Base-by-base conservation (phyloP, 2,888 invertebrate genomes). In the Parelbella ahira region DNA sequence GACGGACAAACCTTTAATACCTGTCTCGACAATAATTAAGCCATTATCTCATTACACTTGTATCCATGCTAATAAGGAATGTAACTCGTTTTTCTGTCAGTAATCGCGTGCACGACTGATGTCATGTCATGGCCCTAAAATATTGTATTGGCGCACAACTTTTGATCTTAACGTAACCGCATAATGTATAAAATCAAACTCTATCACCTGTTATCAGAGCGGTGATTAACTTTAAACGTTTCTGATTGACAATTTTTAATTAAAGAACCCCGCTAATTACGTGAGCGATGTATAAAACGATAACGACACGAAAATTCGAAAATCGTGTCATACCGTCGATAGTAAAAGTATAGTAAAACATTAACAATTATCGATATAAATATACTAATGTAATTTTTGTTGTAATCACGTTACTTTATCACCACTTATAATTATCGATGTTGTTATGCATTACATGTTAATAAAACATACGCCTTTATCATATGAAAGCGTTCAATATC, bases 21-120 rank as follows among this genome's bases (percentile, higher is more conserved):
- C 44, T 55, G 50, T 50, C 55, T 60, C 45, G 58, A 56, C 57
- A 63, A 60, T 64, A 66, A 73, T 75, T 70, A 71, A 63, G 58
- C 60, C 57, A 71, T 74, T 74, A 73, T 66, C 66, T 60, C 45
- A 59, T 59, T 56, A 66, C 41, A 60, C 53, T 55, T 49, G 51
- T 62, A 61, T 60, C 58, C 51, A 66, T 67, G 63, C 57, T 71
- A 69, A 66, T 68, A 60, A 58, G 54, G 52, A 56, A 60, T 59
- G 55, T 60, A 59, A 57, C 52, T 33, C 11, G 39, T 41, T 41
- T 41, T 41, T 33, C 41, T 33, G 33, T 20, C 27, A 21, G 20
- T 33, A 18, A 41, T 41, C 20, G 33, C 33, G 33, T 33, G 41
- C 21, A 21, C 20, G 20, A 33, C 41, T 23, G 33, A 33, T 33